phyloP scores from a whole-genome alignment of 2,113 vertebrate genomes.

The Potamarius usumacintae region DNA sequence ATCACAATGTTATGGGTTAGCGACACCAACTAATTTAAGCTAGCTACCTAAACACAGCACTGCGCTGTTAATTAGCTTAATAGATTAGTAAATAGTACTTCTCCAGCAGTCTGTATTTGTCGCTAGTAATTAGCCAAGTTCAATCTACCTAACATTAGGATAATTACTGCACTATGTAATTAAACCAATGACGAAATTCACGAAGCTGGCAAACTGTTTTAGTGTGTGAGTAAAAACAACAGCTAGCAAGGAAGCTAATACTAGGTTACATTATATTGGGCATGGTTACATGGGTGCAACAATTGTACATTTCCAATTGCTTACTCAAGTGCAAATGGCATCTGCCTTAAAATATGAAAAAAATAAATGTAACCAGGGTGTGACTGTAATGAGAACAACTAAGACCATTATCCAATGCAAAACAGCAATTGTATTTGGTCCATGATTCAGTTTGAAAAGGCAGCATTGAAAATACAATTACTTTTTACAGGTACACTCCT shows the following conservation, averaged over 20 bases:
- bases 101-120: background rate
- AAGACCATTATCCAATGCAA: background rate
- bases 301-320: background rate
- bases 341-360: background rate
- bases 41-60: background rate
- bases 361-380: background rate
- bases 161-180: background rate
- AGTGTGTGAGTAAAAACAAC: background rate
- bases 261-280: background rate
- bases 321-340: background rate
- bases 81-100: background rate
- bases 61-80: background rate
- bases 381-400: background rate
- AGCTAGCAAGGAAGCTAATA: background rate
- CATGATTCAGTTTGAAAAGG: background rate
- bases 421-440: background rate
- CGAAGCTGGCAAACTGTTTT: background rate
- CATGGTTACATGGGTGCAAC: background rate
- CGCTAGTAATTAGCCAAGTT: background rate
- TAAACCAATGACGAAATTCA: background rate
- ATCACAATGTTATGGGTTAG: background rate
- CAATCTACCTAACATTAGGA: background rate
- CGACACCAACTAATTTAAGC: background rate
- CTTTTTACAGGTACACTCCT: background rate
- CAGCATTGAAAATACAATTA: background rate